Base-by-base conservation (phyloP, 2,797 vertebrate genomes). In the Premnoplex brunnescens region DNA sequence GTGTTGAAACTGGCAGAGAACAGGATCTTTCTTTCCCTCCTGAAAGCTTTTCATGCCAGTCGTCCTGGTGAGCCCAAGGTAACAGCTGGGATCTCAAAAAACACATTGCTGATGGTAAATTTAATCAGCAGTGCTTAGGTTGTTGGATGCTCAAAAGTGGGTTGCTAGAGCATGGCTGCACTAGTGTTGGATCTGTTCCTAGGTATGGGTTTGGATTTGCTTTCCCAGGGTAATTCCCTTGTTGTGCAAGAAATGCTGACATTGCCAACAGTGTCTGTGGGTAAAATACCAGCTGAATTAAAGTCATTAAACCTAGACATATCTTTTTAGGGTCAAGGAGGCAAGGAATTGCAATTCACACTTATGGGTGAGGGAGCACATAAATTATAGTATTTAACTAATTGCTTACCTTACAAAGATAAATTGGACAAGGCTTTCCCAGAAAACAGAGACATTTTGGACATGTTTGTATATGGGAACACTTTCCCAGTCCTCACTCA, bases 321-420 rank as follows among this genome's bases (percentile, higher is more conserved):
- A 85, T 93, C 80, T 94, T 54, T 83, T 79, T 54, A 79, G 59
- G 48, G 72, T 91, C 80, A 88, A 84, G 78, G 79, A 91, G 77
- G 72, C 55, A 89, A 88, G 34, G 64, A 95, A 91, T 41, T 85
- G 69, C 60, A 56, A 81, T 93, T 91, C 76, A 91, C 67, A 78
- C 86, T 95, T 94, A 83, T 16, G 78, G 43, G 58, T 83, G 82
- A 89, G 66, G 63, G 32, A 86, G 60, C 60, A 67, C 52, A 73
- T 93, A 80, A 93, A 93, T 91, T 96, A 86, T 23, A 88, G 56
- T 91, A 75, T 93, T 93, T 94, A 91, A 82, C 79, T 95, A 92
- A 95, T 77, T 91, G 48, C 44, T 87, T 88, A 85, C 72, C 46
- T 91, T 93, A 89, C 80, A 62, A 89, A 91, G 87, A 89, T 67